Base-by-base conservation (phyloP, 2,113 vertebrate genomes). In the Nycticebus coucang region DNA sequence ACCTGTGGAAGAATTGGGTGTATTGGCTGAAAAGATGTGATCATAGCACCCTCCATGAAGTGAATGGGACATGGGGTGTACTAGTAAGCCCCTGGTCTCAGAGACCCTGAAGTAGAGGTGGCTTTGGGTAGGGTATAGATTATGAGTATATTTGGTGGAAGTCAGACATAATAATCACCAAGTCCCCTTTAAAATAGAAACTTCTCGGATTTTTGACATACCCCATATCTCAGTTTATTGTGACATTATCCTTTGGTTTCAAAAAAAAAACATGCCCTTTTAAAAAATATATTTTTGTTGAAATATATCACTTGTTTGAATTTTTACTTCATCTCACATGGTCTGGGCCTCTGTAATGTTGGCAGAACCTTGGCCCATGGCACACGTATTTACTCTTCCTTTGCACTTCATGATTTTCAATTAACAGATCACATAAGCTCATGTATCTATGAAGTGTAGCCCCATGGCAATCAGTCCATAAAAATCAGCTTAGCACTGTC, bases 391-490 rank as follows among this genome's bases (percentile, higher is more conserved):
- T 18, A 24, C 75, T 41, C 35, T 80, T 50, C 30, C 80, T 37
- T 19, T 69, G 17, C 28, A 30, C 18, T 82, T 57, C 62, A 53
- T 62, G 41, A 78, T 89, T 91, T 95, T 17, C 68, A 94, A 9
- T 57, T 35, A 90, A 37, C 5, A 5, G 19, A 60, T 22, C 94
- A 28, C 12, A 7, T 53, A 79, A 71, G 30, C 22, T 50, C 71
- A 14, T 41, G 35, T 69, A 41, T 71, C 30, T 62, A 83, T 69
- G 14, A 86, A 78, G 26, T 11, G 83, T 10, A 18, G 7, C 4
- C 33, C n/a, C 12, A 13, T 50, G 66, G 50, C 64, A 79, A 66
- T 14, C 5, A 13, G 6, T 7, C 50, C 26, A 33, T 78, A 41
- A 77, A 68, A 77, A 72, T 69, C 22, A 89, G 78, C 33, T 84